phyloP scores from a whole-genome alignment of 2,797 vertebrate species.

The Aplochiton taeniatus region DNA sequence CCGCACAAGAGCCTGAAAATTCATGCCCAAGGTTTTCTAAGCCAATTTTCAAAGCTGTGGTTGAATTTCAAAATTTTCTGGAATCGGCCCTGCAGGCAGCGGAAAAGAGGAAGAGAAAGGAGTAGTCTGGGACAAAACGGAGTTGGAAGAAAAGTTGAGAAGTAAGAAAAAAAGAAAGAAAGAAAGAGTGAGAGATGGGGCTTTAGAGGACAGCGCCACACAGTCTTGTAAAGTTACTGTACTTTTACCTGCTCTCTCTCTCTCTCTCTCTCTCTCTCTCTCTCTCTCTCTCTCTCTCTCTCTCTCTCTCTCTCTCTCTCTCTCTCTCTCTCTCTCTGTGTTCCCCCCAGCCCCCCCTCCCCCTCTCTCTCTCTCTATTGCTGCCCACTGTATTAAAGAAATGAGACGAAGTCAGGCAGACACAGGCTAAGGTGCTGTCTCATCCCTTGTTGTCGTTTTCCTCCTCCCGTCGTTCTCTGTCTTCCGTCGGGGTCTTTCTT shows the following conservation, averaged over 20 bases:
- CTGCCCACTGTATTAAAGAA: conserved; percentile 17
- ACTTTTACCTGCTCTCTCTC: neutral
- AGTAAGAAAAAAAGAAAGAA: conserved; percentile 15
- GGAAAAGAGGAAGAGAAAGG: too few species aligned
- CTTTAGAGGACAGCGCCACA: neutral
- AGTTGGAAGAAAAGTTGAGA: conserved; percentile 30
- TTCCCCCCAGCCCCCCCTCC: neutral
- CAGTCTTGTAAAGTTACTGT: neutral
- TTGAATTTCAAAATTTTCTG: too few species aligned
- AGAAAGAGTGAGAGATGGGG: neutral
- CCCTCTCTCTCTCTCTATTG: neutral
- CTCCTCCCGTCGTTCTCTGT: too few species aligned
- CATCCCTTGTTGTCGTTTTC: neutral
- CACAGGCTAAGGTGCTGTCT: neutral
- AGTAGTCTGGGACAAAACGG: too few species aligned
- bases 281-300: neutral
- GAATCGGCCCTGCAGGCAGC: too few species aligned
- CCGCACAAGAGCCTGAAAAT: too few species aligned
- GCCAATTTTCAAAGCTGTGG: too few species aligned
- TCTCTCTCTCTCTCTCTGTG: conserved; percentile 9
- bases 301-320: conserved; percentile 8
- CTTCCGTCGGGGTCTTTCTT: too few species aligned
- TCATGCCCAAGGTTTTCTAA: too few species aligned
- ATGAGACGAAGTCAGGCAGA: conserved; percentile 17
- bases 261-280: conserved; percentile 4